A percentile compares a stretch with the other conserved stretches of the same genome.
Evolutionary conservation across 2,888 invertebrate species (phyloP).

Genomic region (Eristalis arbustorum): DNA sequence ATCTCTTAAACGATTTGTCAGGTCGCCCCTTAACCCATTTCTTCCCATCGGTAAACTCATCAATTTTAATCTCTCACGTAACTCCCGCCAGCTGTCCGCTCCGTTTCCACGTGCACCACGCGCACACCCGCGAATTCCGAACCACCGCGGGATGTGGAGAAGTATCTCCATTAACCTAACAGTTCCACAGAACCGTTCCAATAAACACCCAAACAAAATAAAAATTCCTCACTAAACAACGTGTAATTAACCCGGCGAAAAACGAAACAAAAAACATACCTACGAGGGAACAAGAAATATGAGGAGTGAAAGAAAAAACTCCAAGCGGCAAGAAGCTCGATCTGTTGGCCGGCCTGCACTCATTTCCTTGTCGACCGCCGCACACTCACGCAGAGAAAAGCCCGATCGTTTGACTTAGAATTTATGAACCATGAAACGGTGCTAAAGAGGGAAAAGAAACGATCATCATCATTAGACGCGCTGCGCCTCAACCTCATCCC

Average conservation of each 20-base stretch:
- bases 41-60: neutral
- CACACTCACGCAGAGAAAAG: constrained; percentile 10
- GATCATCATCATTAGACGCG: constrained; percentile 50
- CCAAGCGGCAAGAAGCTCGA: constrained; percentile 35
- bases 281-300: neutral
- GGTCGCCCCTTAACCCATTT: neutral
- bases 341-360: constrained; percentile 46
- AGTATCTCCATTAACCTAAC: constrained; percentile 33
- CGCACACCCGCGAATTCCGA: constrained; percentile 4
- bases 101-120: neutral
- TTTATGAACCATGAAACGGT: constrained; percentile 68
- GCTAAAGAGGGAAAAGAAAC: constrained; percentile 57
- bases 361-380: constrained; percentile 33
- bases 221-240: constrained; percentile 37
- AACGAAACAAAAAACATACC: neutral
- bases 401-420: constrained; percentile 60
- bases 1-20: neutral
- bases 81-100: neutral
- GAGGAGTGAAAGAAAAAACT: constrained; percentile 30
- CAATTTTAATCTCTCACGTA: neutral
- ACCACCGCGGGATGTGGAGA: neutral
- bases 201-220: constrained; percentile 32
- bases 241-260: constrained; percentile 57
- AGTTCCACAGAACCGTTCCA: constrained; percentile 49
- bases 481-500: neutral